Evolutionary conservation across 2,888 invertebrate genomes (phyloP), one percentile per base, ranked within the genome.

Genomic region (Megamerina dolium): DNA sequence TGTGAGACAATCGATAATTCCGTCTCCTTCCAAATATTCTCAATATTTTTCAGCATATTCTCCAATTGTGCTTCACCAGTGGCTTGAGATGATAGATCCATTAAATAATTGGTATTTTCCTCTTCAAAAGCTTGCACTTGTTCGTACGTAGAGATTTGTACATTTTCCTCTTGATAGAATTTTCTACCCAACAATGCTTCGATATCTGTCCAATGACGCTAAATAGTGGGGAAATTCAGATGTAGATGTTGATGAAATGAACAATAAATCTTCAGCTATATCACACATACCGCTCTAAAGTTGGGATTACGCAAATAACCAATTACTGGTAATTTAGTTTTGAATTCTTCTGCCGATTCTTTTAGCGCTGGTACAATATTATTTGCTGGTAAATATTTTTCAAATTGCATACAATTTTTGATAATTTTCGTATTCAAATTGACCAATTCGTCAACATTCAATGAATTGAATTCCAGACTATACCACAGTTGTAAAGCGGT

Each of bases 1-100:
- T 92, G 86, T 0, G 79, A 74, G 0, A 87, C 64, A 1, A 92
- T 82, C 2, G 81, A 76, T 54, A 92, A 84, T 61, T 91, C 88
- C 2, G 87, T 74, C 0, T 80, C 72, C 54, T 87, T 84, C 91
- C 92, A 93, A 3, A 83, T 74, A 53, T 85, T 85, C 68, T 91
- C 90, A 31, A 92, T 85, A 75, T 84, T 88, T 60, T 83, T 86
- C 5, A 93, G 73, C 59, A 92, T 76, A 6, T 74, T 72, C 69
- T 93, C 92, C 10, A 93, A 75, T 5, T 85, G 83, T 4, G 85
- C 83, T 66, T 94, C 93, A 3, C 91, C 89, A 55, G 87, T 89
- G 0, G 93, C 93, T 64, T 89, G 87, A 0, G 84, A 85, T 0
- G 91, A 86, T 8, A 93, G 81, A 61, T 92, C 89, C 79, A 86